Base-by-base conservation (phyloP, 2,888 invertebrate species). In the Phalera bucephala region DNA sequence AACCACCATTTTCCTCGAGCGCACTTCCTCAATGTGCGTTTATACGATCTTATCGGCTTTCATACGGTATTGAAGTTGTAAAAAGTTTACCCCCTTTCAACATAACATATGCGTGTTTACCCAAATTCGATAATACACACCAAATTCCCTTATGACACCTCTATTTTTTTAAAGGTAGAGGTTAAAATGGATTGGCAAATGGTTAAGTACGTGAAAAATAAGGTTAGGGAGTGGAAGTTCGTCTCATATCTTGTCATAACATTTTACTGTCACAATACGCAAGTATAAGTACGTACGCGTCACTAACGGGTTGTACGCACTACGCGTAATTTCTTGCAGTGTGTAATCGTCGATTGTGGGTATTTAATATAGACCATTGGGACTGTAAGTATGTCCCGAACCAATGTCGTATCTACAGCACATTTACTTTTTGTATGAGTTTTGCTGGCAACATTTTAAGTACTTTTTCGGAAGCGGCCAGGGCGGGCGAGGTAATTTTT, bases 191-290 rank as follows among this genome's bases (percentile, higher is more conserved):
- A 17, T 12, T 44, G 39, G 20, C 29, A 5, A 23, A 20, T 19
- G 26, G 36, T 44, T 41, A 29, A 14, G 25, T 12, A 31, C 40
- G 34, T 31, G 51, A 36, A 56, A 56, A 51, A 52, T 33, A 43
- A 47, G 35, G 41, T 60, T 54, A 40, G 65, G 50, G 49, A 53
- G 64, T 60, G 59, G 56, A 76, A 75, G 71, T 78, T 80, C 70
- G 69, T 71, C 68, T 73, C 76, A 73, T 79, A 80, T 80, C 80
- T 82, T 69, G 78, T 78, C 79, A 81, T 83, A 83, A 80, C 78
- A 71, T 83, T 85, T 84, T 84, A 82, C 78, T 78, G 79, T 79
- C 72, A 64, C 59, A 67, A 70, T 71, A 72, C 63, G 54, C 63
- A 70, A 11, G 19, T 27, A 53, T 44, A 48, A 55, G 11, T 29